Evolutionary conservation across 2,113 vertebrate genomes (phyloP), one percentile per base, ranked within the genome.

Genomic region (Ranitomeya imitator): DNA sequence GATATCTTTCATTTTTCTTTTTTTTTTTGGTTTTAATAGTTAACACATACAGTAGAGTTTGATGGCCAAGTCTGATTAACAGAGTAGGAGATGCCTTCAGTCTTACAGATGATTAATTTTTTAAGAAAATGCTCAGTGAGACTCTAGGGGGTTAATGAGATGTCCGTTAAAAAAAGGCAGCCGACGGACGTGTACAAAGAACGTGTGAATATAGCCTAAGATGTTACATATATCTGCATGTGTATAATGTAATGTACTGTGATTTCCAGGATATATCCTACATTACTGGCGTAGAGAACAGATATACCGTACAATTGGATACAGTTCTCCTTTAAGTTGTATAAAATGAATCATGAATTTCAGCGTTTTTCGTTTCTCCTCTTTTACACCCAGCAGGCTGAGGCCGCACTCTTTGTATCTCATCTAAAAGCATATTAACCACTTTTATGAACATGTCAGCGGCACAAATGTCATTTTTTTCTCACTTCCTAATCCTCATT

Each of bases 401-500:
- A 57, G 11, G 60, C 71, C 16, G n/a, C 26, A 69, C 60, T 45
- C 59, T 71, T 52, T 83, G 67, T 31, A 76, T 84, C 87, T 85
- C 45, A 85, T 78, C 61, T 79, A 85, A 85, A 89, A 89, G 73
- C 81, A 85, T 78, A 89, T 89, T 89, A 89, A 69, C 81, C 73
- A 79, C 60, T 89, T 89, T 89, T 89, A 89, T 89, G 82, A 78
- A 76, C 37, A 69, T 89, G 81, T 83, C 87, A 89, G 60, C 31
- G 73, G 73, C 60, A 67, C 37, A 84, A 88, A 88, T 88, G 87
- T 67, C 87, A 88, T 83, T 84, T 83, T 54, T 76, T 45, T 51
- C 67, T 11, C 18, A 10, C 51, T 73, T 78, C 81, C 77, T 84
- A 78, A 45, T 88, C 71, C 80, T 84, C 82, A 85, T 89, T 85